Evolutionary conservation across 2,797 vertebrate species (phyloP).

Genomic region (Ptychadena robeensis): DNA sequence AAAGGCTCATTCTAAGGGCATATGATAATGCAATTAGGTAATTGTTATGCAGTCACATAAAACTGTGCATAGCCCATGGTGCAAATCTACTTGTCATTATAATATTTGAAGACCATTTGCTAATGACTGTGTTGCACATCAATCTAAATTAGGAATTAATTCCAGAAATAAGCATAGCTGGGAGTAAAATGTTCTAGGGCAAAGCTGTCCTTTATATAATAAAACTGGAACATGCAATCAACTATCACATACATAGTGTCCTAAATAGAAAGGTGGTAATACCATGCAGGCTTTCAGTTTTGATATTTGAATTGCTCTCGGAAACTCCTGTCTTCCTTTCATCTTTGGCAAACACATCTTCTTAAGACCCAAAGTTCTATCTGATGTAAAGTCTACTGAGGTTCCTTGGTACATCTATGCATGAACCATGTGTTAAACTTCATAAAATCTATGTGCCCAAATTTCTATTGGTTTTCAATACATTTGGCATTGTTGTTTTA

Average conservation of each 20-base stretch:
- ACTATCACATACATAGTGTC: not conserved
- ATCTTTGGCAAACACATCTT: not conserved
- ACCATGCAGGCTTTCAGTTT: not conserved
- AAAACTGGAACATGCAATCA: not conserved
- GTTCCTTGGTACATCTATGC: too few species aligned
- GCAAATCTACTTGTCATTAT: slow-evolving; percentile 58
- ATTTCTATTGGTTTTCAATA: too few species aligned
- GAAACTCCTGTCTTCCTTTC: not conserved
- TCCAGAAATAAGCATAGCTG: slow-evolving; percentile 32
- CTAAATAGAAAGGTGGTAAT: not conserved
- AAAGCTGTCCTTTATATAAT: not conserved
- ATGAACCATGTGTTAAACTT: too few species aligned
- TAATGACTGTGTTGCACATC: slow-evolving; percentile 54
- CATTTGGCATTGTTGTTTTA: too few species aligned
- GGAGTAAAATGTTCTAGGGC: slow-evolving; percentile 17
- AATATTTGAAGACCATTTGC: slow-evolving; percentile 53
- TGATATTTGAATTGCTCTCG: too few species aligned
- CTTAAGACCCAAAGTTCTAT: too few species aligned
- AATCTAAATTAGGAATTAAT: slow-evolving; percentile 58
- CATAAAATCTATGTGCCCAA: too few species aligned
- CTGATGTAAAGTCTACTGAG: too few species aligned
- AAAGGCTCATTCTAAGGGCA: slow-evolving; percentile 52
- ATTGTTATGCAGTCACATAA: slow-evolving; percentile 56
- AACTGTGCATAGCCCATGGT: slow-evolving; percentile 51
- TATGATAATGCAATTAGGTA: slow-evolving; percentile 59